Base-by-base conservation (phyloP, 2,888 invertebrate species). In the Arrhopalites spinosus region DNA sequence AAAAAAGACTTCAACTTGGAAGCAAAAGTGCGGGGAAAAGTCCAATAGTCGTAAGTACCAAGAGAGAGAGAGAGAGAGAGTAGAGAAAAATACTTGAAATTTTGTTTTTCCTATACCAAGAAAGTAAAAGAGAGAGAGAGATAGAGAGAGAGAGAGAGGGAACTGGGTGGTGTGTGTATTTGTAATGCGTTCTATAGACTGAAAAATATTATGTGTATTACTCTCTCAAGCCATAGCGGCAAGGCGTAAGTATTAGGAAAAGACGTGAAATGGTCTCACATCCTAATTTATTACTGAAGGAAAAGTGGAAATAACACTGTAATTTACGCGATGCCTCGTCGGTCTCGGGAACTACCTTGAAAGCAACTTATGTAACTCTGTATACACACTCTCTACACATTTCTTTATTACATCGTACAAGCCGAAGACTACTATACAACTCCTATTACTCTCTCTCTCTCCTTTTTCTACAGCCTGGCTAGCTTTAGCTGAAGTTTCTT, bases 251-350 rank as follows among this genome's bases (percentile, higher is more conserved):
- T 78, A 78, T 76, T 72, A 77, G 66, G 63, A 64, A 66, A 73
- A 64, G 78, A 79, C 79, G 72, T 74, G 72, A 74, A 79, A 78
- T 79, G 76, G 77, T 76, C 76, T 79, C 70, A 75, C 77, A 78
- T 79, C 74, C 74, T 77, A 79, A 79, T 79, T 79, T 79, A 79
- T 79, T 73, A 70, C 64, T 73, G 70, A 61, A 67, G 70, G 74
- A 77, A 76, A 74, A 72, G 75, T 73, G 76, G 75, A 76, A 63
- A 73, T 73, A 74, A 76, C 73, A 67, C 68, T 73, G 73, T 76
- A 76, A 76, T 76, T 76, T 76, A 76, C 76, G 72, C 68, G 74
- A 67, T 74, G 68, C 74, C 56, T 67, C 74, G 68, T 66, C 73
- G 73, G 74, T 61, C 74, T 74, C 36, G 59, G 59, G 56, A 74